phyloP scores from a whole-genome alignment of 2,888 invertebrate genomes.

The Criorhina ranunculi region DNA sequence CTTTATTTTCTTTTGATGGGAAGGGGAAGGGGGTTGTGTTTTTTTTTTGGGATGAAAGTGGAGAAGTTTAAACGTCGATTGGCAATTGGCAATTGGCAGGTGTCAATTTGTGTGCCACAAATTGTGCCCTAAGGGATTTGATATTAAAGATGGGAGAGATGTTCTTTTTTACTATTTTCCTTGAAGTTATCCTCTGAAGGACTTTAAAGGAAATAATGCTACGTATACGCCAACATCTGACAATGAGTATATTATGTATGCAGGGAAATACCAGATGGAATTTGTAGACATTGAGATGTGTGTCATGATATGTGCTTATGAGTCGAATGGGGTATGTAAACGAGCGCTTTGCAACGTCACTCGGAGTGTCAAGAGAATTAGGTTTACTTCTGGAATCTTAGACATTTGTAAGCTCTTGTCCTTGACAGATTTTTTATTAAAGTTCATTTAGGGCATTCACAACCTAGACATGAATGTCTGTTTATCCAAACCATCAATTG shows the following conservation, averaged over 20 bases:
- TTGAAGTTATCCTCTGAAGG: not conserved
- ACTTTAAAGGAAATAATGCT: conserved; percentile 7
- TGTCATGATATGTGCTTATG: not conserved
- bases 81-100: conserved; percentile 59
- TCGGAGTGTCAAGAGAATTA: too few relatives aligned
- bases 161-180: not conserved
- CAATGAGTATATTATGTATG: conserved; percentile 24
- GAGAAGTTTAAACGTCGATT: conserved; percentile 39
- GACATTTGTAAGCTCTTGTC: too few relatives aligned
- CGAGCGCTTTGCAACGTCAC: too few relatives aligned
- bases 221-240: conserved; percentile 33
- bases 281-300: not conserved
- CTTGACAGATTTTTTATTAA: too few relatives aligned
- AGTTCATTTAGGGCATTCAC: too few relatives aligned
- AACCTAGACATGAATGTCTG: too few relatives aligned
- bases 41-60: not conserved
- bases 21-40: not conserved
- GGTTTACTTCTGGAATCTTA: too few relatives aligned
- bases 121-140: conserved; percentile 43
- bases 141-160: conserved; percentile 2
- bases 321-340: too few relatives aligned
- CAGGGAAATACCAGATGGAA: conserved; percentile 2
- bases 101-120: conserved; percentile 55
- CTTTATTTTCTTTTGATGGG: not conserved
- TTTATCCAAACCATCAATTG: too few relatives aligned